These are phyloP conservation scores for Homarus americanus DNA, from an alignment of 1,140 invertebrate genomes.

Conservation along the genomic window DNA sequence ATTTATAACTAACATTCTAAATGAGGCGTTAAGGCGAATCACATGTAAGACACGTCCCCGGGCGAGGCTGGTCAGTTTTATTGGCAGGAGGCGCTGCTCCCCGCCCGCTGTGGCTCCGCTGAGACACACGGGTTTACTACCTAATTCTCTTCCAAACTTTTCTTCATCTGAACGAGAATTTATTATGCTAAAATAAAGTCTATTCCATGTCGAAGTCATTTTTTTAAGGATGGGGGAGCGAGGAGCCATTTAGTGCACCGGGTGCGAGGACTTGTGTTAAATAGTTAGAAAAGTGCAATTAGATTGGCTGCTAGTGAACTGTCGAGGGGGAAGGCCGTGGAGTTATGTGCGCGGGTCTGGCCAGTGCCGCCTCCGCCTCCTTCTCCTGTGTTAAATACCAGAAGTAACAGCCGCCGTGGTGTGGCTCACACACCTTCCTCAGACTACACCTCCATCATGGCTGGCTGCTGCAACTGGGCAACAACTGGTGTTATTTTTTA, in stretches of 20 bases:
- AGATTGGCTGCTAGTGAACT: constrained; percentile 3
- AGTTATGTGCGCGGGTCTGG: not conserved
- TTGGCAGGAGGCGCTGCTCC: not conserved
- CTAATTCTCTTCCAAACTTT: constrained; percentile 27
- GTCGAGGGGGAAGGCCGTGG: constrained; percentile 18
- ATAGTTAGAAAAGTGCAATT: not conserved
- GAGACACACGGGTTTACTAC: constrained; percentile 25
- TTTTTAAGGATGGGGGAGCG: not conserved
- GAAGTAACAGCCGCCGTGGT: no score
- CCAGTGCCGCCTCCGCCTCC: no score
- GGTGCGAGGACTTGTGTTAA: not conserved
- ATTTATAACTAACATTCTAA: not conserved
- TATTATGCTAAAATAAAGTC: constrained; percentile 44
- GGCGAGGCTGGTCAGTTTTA: not conserved
- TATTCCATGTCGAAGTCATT: constrained; percentile 9
- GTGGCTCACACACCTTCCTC: no score
- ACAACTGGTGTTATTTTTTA: constrained; percentile 3
- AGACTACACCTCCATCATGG: not conserved
- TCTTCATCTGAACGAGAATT: constrained; percentile 30
- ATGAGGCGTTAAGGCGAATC: not conserved
- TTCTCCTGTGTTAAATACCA: no score
- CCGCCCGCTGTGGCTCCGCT: not conserved
- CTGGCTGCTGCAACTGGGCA: not conserved
- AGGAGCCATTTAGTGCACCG: not conserved
- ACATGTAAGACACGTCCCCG: not conserved